These are phyloP conservation scores for Eumacrocentrus americanus DNA, from an alignment of 2,888 invertebrate genomes.

Conservation along the genomic window DNA sequence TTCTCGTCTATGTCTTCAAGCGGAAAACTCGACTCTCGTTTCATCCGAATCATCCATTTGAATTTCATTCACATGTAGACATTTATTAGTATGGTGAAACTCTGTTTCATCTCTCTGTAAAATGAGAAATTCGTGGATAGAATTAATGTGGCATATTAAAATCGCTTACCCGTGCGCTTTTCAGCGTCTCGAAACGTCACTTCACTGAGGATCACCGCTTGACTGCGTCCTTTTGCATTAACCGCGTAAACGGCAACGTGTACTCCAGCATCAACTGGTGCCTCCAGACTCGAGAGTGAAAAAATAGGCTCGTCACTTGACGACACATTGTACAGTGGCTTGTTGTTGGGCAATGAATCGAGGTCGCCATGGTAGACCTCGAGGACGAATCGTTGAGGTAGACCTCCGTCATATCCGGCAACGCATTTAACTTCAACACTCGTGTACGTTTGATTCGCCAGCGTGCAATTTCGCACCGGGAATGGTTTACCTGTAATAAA, in stretches of 20 bases:
- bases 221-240: slow-evolving; percentile 83
- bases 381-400: slow-evolving; percentile 84
- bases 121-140: too few species aligned
- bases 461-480: slow-evolving; percentile 82
- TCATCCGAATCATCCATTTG: too few species aligned
- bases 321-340: slow-evolving; percentile 67
- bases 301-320: slow-evolving; percentile 74
- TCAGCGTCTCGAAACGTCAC: slow-evolving; percentile 81
- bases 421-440: slow-evolving; percentile 83
- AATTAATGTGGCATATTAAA: neutral
- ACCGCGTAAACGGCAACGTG: slow-evolving; percentile 78
- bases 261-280: slow-evolving; percentile 73
- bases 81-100: too few species aligned
- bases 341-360: slow-evolving; percentile 48
- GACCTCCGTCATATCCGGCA: slow-evolving; percentile 86
- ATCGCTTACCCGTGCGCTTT: slow-evolving; percentile 71
- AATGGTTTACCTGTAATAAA: slow-evolving; percentile 76
- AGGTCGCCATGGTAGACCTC: slow-evolving; percentile 71
- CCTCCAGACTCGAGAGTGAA: slow-evolving; percentile 78
- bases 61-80: too few species aligned
- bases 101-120: too few species aligned
- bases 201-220: slow-evolving; percentile 74
- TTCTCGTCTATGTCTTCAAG: neutral
- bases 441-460: slow-evolving; percentile 84
- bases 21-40: too few species aligned